Base-by-base conservation (phyloP, 1,140 invertebrate species). In the Drosophila kohkoa region DNA sequence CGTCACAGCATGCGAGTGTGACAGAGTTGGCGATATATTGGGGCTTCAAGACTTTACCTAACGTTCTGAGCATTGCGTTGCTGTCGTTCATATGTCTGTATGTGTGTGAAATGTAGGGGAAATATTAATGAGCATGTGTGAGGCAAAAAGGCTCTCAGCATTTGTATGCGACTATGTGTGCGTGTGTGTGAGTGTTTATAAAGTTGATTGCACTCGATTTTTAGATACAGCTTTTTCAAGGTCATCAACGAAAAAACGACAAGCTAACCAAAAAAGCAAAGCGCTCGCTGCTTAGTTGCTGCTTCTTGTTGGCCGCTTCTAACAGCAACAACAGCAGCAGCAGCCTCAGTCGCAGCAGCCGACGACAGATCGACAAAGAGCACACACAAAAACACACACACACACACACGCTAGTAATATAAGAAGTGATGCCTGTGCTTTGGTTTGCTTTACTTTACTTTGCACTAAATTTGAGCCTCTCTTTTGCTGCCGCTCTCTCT, bases 161-260 rank as follows among this genome's bases (percentile, higher is more conserved):
- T 43, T 43, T 55, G 41, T 64, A 13, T 62, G 35, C 38, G 45
- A 16, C 20, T 63, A 49, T 48, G 43, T 52, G 28, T 70, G 52
- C 57, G 57, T 43, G n/a, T 76, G 64, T 80, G 52, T 72, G 72
- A 43, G 77, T 89, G 65, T 82, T 87, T 82, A 90, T 87, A 83
- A 91, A 92, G 90, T 91, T 91, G 86, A 91, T 91, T 91, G 90
- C 90, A 91, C 90, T 91, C 90, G 77, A 91, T 91, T 91, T 91
- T 91, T 91, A 91, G 90, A 91, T 91, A 91, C 91, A 91, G 90
- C 86, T 85, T 91, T 88, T 91, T 91, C 90, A 91, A 91, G 90
- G 90, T 91, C 90, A 90, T 76, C 82, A 75, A 90, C 86, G 89
- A 91, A 90, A 91, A 91, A 91, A 81, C 81, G 76, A 82, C 75